Conservation (phyloP, 2,888 invertebrate species). For the Xestia rhomboidea region DNA sequence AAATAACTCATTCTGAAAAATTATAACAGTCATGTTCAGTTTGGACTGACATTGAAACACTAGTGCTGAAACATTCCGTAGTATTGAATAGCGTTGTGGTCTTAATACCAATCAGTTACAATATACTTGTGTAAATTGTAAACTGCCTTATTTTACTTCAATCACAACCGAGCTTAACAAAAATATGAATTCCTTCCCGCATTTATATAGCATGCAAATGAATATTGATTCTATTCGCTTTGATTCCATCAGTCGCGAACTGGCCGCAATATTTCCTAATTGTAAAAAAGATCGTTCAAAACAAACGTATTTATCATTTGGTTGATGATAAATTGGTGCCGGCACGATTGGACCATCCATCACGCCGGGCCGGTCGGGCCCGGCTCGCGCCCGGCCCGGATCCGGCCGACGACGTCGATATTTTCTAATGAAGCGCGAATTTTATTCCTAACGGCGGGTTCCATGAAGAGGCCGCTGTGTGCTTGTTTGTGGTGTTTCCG, state of each 20-base stretch:
- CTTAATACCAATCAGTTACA: background rate
- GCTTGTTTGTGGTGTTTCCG: background rate
- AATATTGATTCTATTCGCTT: slow-evolving; percentile 17
- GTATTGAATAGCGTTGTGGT: background rate
- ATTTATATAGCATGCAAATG: slow-evolving; percentile 15
- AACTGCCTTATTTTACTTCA: background rate
- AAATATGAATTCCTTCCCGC: background rate
- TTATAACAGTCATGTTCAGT: background rate
- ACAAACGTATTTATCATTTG: slow-evolving; percentile 68
- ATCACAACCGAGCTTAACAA: background rate
- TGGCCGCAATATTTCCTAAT: slow-evolving; percentile 25
- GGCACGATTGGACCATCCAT: slow-evolving; percentile 67
- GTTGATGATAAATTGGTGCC: slow-evolving; percentile 66
- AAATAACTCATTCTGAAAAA: background rate
- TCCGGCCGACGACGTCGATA: slow-evolving; percentile 19
- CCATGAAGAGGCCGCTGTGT: slow-evolving; percentile 18
- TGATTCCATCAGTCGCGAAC: slow-evolving; percentile 5
- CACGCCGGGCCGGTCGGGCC: slow-evolving; percentile 43
- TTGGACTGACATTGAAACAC: background rate
- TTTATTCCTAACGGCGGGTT: slow-evolving; percentile 13
- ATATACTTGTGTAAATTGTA: no score
- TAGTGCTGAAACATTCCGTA: background rate
- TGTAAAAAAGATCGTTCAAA: slow-evolving; percentile 49
- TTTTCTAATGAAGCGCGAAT: slow-evolving; percentile 45
- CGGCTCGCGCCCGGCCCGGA: slow-evolving; percentile 1